These are phyloP conservation scores for Ailuropoda melanoleuca DNA, from an alignment of 2,113 vertebrate species.

Conservation along the genomic window DNA sequence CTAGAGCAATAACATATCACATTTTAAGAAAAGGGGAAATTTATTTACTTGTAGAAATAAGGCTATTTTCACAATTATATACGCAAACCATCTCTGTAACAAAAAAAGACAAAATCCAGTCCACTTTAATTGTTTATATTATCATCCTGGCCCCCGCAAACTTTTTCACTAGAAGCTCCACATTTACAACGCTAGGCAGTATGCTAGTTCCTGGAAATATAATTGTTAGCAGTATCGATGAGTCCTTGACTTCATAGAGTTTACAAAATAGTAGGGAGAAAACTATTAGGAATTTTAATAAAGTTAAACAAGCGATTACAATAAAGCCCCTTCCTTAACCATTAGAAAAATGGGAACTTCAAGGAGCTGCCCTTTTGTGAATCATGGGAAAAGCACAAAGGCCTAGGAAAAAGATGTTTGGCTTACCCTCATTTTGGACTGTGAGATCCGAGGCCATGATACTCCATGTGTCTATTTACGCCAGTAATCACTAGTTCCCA, in stretches of 20 bases:
- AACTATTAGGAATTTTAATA: background rate
- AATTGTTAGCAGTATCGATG: background rate
- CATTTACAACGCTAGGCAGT: background rate
- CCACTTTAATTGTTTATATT: background rate
- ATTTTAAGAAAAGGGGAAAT: background rate
- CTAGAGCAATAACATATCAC: background rate
- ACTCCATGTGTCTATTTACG: background rate
- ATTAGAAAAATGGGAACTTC: background rate
- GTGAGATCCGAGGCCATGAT: background rate
- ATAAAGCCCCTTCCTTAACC: background rate
- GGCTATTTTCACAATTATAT: background rate
- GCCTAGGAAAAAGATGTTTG: background rate
- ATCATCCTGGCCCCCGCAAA: background rate
- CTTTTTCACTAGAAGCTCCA: background rate
- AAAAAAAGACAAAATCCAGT: background rate
- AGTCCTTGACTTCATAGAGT: background rate
- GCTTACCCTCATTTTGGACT: background rate
- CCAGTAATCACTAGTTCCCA: background rate
- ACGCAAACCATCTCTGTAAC: background rate
- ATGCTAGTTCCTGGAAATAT: background rate
- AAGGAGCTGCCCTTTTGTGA: background rate
- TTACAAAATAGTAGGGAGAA: background rate
- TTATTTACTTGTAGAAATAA: background rate
- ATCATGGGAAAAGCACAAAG: background rate
- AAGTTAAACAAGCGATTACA: background rate